Percentiles rank a stretch among this genome's conserved stretches.
phyloP scores from a whole-genome alignment of 2,113 vertebrate species.

The Lanius collurio region DNA sequence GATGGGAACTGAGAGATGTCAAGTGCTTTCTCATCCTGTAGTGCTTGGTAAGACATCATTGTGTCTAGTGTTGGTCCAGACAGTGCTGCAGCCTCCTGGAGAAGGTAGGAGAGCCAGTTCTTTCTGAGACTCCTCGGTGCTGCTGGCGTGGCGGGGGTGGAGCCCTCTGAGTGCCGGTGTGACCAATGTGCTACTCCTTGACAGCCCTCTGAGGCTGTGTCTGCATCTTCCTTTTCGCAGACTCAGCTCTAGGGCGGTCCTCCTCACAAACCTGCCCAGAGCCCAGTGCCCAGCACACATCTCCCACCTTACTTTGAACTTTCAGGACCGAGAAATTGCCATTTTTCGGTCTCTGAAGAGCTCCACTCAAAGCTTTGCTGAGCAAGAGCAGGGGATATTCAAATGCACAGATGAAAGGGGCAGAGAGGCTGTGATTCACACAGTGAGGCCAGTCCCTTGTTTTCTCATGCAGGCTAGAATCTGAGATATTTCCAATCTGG shows the following conservation, averaged over 20 bases:
- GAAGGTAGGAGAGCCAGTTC: not conserved
- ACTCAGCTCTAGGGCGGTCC: not conserved
- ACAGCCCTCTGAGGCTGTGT: not conserved
- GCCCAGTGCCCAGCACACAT: not conserved
- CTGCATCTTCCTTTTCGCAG: not conserved
- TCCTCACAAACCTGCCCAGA: not conserved
- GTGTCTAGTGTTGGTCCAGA: not conserved
- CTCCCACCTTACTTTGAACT: not conserved
- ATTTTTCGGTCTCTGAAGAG: not conserved
- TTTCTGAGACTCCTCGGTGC: not conserved
- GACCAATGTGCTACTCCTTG: not conserved
- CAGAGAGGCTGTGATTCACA: not conserved
- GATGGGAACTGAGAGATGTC: not conserved
- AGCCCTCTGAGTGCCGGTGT: too few relatives aligned
- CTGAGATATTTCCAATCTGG: not conserved
- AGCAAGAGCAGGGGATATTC: not conserved
- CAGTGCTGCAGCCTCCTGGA: rapidly evolving
- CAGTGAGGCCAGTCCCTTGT: not conserved
- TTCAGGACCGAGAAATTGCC: not conserved
- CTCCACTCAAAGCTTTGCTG: not conserved
- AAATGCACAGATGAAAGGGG: not conserved
- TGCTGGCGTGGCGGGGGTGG: not conserved
- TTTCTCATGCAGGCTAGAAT: not conserved
- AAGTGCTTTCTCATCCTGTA: not conserved
- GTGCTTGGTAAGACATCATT: not conserved